phyloP scores from a whole-genome alignment of 2,888 invertebrate species.

The Cantharis lateralis region DNA sequence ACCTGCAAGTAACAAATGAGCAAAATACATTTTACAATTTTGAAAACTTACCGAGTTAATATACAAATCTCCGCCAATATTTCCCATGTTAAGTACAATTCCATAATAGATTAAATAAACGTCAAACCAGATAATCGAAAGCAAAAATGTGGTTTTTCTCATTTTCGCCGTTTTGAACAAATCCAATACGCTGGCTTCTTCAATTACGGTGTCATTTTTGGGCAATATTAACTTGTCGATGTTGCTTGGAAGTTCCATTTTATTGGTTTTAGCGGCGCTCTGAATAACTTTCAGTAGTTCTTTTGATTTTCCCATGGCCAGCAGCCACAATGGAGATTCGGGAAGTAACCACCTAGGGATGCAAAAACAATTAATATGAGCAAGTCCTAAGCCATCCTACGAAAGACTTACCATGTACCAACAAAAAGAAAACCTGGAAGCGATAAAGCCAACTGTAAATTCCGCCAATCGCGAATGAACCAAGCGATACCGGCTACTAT shows the following conservation, averaged over 20 bases:
- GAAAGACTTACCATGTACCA: slow-evolving; percentile 65
- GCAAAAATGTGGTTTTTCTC: slow-evolving; percentile 69
- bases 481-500: slow-evolving; percentile 74
- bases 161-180: slow-evolving; percentile 69
- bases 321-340: slow-evolving; percentile 80
- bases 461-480: slow-evolving; percentile 72
- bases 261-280: slow-evolving; percentile 69
- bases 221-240: slow-evolving; percentile 69
- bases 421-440: slow-evolving; percentile 73
- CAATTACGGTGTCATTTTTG: slow-evolving; percentile 54
- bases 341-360: slow-evolving; percentile 70
- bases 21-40: background rate
- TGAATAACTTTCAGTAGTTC: slow-evolving; percentile 70
- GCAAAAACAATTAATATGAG: background rate
- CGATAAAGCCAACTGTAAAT: slow-evolving; percentile 73
- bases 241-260: slow-evolving; percentile 66
- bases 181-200: slow-evolving; percentile 62
- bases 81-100: slow-evolving; percentile 72
- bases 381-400: background rate
- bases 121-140: slow-evolving; percentile 76
- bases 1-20: slow-evolving; percentile 49
- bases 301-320: slow-evolving; percentile 72
- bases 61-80: slow-evolving; percentile 76
- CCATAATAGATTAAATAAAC: slow-evolving; percentile 82
- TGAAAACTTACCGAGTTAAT: slow-evolving; percentile 66